phyloP scores from a whole-genome alignment of 2,888 invertebrate genomes.

The Amiota communis region DNA sequence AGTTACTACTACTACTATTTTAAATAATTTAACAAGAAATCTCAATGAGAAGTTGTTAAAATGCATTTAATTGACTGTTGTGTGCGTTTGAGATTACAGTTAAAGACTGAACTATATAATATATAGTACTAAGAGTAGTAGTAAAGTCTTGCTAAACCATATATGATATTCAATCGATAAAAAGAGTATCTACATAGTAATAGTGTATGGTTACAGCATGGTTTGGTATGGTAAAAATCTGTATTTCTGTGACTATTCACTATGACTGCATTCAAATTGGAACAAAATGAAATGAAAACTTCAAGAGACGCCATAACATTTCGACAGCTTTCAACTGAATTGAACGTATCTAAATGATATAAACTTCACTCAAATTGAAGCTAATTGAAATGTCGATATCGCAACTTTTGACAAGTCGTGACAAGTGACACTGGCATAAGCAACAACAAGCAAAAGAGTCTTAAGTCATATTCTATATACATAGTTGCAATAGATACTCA shows the following conservation, averaged over 20 bases:
- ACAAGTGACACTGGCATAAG: conserved; percentile 45
- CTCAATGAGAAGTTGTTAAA: conserved; percentile 14
- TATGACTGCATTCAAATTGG: conserved; percentile 1
- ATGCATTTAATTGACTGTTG: conserved; percentile 16
- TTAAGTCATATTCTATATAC: too few relatives aligned
- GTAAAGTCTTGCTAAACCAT: too few relatives aligned
- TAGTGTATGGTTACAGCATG: too few relatives aligned
- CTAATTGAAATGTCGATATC: conserved; percentile 68
- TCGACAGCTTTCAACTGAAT: conserved; percentile 19
- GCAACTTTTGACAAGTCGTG: conserved; percentile 58
- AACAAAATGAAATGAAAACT: neutral
- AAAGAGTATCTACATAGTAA: too few relatives aligned
- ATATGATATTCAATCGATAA: too few relatives aligned
- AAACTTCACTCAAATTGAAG: conserved; percentile 45
- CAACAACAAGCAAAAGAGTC: neutral
- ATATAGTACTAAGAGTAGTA: too few relatives aligned
- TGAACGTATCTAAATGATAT: conserved; percentile 21
- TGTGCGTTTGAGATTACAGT: neutral
- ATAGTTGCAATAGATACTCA: too few relatives aligned
- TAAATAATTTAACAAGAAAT: neutral
- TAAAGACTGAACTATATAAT: too few relatives aligned
- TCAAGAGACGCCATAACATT: conserved; percentile 21
- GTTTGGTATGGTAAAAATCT: too few relatives aligned
- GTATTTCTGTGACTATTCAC: too few relatives aligned
- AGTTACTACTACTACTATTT: neutral